Conservation (phyloP, 1,140 invertebrate species). For the Chionoecetes opilio region DNA sequence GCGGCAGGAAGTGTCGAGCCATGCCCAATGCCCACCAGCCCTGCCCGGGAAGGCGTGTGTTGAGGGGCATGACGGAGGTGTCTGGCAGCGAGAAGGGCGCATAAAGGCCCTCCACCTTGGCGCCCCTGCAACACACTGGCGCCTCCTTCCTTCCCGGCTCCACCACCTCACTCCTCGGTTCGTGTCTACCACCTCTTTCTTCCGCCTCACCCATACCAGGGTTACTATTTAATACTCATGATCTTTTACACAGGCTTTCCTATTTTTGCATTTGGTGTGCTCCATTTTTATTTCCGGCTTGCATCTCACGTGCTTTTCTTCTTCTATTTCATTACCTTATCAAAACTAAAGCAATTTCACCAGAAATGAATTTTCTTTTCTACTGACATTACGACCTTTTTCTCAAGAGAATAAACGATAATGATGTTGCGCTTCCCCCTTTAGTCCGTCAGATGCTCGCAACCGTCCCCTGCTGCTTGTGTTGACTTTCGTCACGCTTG, state of each 20-base stretch:
- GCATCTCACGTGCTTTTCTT: background rate
- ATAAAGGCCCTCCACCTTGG: too few relatives aligned
- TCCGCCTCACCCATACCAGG: too few relatives aligned
- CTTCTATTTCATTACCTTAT: background rate
- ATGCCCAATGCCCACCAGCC: too few relatives aligned
- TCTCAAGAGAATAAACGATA: background rate
- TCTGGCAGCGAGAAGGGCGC: too few relatives aligned
- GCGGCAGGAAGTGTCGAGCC: too few relatives aligned
- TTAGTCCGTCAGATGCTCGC: slow-evolving; percentile 18
- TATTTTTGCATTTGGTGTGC: background rate
- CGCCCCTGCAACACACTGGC: too few relatives aligned
- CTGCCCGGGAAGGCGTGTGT: too few relatives aligned
- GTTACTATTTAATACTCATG: too few relatives aligned
- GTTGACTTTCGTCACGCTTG: background rate
- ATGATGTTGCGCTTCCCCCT: background rate
- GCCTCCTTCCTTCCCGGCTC: too few relatives aligned
- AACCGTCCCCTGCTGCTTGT: background rate
- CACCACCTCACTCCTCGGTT: too few relatives aligned
- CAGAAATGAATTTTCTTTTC: background rate
- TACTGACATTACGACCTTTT: background rate
- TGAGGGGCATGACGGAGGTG: too few relatives aligned
- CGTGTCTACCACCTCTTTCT: background rate
- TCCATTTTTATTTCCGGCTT: background rate
- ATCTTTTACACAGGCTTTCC: background rate
- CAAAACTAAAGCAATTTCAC: background rate